Conservation (phyloP, 2,797 vertebrate genomes). For the Prionace glauca region DNA sequence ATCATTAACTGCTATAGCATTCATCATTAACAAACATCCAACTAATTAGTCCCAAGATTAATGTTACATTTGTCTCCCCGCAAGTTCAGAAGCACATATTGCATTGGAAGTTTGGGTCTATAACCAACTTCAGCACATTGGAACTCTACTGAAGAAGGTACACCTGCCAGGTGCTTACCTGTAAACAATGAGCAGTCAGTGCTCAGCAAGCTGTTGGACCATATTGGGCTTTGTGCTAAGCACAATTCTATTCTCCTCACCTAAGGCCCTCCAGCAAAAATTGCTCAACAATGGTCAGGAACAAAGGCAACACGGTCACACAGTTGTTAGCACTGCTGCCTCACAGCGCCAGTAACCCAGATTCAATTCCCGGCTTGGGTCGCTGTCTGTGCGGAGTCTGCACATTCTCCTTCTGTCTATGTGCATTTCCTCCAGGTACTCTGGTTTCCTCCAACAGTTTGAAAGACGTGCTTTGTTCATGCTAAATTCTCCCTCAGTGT, state of each 20-base stretch:
- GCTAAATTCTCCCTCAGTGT: too few relatives aligned
- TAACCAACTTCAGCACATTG: not conserved
- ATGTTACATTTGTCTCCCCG: not conserved
- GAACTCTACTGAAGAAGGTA: not conserved
- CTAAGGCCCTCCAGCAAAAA: not conserved
- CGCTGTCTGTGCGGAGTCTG: too few relatives aligned
- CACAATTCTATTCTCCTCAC: not conserved
- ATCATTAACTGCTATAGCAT: not conserved
- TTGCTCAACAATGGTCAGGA: not conserved
- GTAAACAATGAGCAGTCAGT: not conserved
- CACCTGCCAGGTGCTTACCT: not conserved
- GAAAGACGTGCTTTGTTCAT: too few relatives aligned
- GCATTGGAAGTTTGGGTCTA: not conserved
- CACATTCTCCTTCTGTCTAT: too few relatives aligned
- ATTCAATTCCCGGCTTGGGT: too few relatives aligned
- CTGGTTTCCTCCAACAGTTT: too few relatives aligned
- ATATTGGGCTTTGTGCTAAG: not conserved
- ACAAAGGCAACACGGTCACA: too few relatives aligned
- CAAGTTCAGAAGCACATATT: not conserved
- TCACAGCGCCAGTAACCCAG: too few relatives aligned
- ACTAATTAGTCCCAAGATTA: slow-evolving; percentile 23
- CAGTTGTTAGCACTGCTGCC: too few relatives aligned
- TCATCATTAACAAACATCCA: slow-evolving; percentile 3
- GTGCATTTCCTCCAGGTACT: too few relatives aligned
- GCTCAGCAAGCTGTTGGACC: not conserved